These are phyloP conservation scores for Pomacea maculata DNA, from an alignment of 1,140 invertebrate species.

Conservation along the genomic window DNA sequence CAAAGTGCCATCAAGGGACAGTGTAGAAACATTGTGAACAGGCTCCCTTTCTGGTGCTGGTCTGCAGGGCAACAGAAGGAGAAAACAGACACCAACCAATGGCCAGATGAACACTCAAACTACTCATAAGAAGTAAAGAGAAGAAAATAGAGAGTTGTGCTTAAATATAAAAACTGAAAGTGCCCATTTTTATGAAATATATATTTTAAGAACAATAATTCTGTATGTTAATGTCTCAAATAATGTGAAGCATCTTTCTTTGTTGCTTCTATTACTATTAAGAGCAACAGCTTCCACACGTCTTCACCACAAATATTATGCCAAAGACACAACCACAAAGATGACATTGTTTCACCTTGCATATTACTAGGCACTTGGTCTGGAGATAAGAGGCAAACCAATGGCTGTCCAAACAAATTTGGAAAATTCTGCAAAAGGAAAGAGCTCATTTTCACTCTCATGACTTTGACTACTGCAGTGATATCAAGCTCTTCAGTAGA, in stretches of 20 bases:
- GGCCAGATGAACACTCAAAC: background rate
- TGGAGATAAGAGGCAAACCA: constrained; percentile 93
- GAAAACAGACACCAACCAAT: background rate
- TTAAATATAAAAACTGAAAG: too few species aligned
- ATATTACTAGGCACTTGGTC: constrained; percentile 86
- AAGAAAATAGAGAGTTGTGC: too few species aligned
- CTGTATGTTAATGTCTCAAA: too few species aligned
- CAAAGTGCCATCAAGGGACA: constrained; percentile 93
- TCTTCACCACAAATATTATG: too few species aligned
- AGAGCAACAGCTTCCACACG: too few species aligned
- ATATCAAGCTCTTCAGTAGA: too few species aligned
- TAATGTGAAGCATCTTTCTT: too few species aligned
- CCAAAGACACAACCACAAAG: too few species aligned
- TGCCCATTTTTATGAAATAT: too few species aligned
- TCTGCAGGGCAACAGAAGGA: constrained; percentile 69
- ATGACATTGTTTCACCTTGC: constrained; percentile 71
- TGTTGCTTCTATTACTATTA: too few species aligned
- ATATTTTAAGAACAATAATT: too few species aligned
- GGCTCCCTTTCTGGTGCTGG: constrained; percentile 88
- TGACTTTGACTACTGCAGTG: background rate
- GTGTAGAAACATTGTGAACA: constrained; percentile 95
- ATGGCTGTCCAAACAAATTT: constrained; percentile 92
- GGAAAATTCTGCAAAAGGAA: constrained; percentile 76
- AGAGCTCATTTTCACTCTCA: background rate
- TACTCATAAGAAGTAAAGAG: too few species aligned